These are phyloP conservation scores for Acromyrmex echinatior DNA, from an alignment of 1,140 invertebrate genomes.

Conservation along the genomic window DNA sequence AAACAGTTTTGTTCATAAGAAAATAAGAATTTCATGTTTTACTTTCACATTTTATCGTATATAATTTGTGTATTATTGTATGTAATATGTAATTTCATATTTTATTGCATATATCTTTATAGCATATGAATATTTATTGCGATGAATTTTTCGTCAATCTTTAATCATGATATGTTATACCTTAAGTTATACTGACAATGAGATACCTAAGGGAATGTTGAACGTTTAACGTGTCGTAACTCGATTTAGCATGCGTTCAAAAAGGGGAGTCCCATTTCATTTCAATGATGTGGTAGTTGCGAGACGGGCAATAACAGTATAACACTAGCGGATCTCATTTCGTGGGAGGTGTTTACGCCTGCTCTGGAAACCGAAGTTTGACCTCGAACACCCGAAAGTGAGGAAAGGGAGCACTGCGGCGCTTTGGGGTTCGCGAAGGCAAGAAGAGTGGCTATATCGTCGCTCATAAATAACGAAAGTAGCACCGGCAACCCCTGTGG, in stretches of 20 bases:
- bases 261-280: constrained; percentile 33
- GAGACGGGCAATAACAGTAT: constrained; percentile 69
- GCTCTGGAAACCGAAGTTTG: constrained; percentile 70
- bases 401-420: constrained; percentile 49
- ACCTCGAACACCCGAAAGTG: constrained; percentile 64
- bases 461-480: constrained; percentile 82
- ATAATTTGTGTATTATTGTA: not conserved
- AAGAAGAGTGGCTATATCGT: constrained; percentile 76
- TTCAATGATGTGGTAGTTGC: not conserved
- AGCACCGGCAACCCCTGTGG: constrained; percentile 77
- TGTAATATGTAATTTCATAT: not conserved
- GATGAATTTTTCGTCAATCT: not conserved
- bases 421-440: constrained; percentile 66
- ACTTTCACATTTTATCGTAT: not conserved
- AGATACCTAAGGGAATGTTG: not conserved
- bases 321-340: constrained; percentile 75
- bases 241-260: not conserved
- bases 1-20: not conserved
- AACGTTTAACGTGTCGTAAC: constrained; percentile 23
- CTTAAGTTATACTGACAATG: not conserved
- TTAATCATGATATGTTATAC: not conserved
- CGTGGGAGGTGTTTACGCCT: constrained; percentile 54
- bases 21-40: not conserved
- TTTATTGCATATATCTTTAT: not conserved
- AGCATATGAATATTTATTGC: not conserved